phyloP scores from a whole-genome alignment of 2,797 vertebrate species.

The Otolemur crassicaudatus region DNA sequence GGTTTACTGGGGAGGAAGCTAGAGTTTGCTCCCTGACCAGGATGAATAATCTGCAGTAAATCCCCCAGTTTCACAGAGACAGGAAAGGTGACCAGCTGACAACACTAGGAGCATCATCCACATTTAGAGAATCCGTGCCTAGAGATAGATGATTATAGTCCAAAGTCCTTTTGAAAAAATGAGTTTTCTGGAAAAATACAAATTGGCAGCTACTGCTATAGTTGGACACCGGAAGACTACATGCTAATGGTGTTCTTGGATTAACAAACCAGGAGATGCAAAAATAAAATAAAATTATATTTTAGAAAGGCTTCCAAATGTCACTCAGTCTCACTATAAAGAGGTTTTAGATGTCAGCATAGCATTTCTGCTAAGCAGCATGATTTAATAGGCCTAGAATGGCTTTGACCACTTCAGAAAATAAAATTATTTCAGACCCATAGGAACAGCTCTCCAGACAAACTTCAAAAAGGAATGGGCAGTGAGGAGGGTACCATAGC shows the following conservation, averaged over 20 bases:
- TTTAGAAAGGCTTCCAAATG: conserved; percentile 35
- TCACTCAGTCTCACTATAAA: conserved; percentile 26
- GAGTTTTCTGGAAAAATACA: conserved; percentile 59
- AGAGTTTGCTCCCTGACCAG: conserved; percentile 50
- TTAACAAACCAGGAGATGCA: conserved; percentile 34
- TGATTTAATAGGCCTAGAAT: conserved; percentile 43
- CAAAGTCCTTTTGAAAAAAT: conserved; percentile 50
- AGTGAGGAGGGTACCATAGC: not conserved
- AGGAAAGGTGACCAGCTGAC: conserved; percentile 35
- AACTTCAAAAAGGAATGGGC: conserved; percentile 33
- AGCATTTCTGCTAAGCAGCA: conserved; percentile 49
- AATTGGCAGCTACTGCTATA: conserved; percentile 41
- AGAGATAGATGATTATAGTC: conserved; percentile 43
- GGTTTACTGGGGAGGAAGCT: conserved; percentile 59
- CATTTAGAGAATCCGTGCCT: conserved; percentile 15
- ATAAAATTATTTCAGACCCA: conserved; percentile 45
- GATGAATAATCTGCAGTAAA: conserved; percentile 63
- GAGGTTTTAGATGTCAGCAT: conserved; percentile 45
- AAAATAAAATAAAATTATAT: conserved; percentile 60
- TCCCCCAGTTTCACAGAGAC: conserved; percentile 55
- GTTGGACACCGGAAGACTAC: conserved; percentile 45
- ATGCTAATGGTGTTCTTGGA: conserved; percentile 41
- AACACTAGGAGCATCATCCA: not conserved
- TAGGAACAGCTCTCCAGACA: conserved; percentile 28
- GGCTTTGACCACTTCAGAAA: conserved; percentile 35